Evolutionary conservation across 2,797 vertebrate genomes (phyloP).

Genomic region (Acridotheres tristis): DNA sequence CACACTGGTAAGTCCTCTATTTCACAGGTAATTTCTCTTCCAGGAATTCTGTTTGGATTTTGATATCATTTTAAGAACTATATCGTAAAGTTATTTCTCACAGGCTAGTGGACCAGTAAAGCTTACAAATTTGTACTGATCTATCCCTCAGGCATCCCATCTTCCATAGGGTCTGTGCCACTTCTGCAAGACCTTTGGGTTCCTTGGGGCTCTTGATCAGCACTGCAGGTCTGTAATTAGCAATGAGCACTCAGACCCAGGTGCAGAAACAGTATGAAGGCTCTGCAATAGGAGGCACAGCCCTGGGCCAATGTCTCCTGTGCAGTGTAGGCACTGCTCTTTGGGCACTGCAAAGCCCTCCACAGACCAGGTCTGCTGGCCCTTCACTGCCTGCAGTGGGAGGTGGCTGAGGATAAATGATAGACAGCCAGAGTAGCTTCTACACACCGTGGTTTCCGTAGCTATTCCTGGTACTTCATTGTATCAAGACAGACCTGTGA

Average conservation of each 20-base stretch:
- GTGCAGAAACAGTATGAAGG: neutral
- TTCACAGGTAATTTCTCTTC: neutral
- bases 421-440: neutral
- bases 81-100: neutral
- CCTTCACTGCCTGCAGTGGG: neutral
- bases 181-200: neutral
- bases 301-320: neutral
- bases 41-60: neutral
- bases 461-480: neutral
- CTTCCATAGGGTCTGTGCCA: neutral
- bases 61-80: neutral
- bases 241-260: neutral
- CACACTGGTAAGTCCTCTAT: neutral
- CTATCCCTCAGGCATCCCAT: neutral
- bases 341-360: neutral
- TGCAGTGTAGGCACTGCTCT: rapidly evolving
- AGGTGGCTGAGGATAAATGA: neutral
- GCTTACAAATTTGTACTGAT: neutral
- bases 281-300: neutral
- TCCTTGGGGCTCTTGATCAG: neutral
- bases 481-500: neutral
- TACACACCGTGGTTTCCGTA: neutral
- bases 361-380: rapidly evolving
- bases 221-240: neutral
- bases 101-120: neutral